Evolutionary conservation across 2,113 vertebrate genomes (phyloP), one percentile per base, ranked within the genome.

Genomic region (Strix aluco): DNA sequence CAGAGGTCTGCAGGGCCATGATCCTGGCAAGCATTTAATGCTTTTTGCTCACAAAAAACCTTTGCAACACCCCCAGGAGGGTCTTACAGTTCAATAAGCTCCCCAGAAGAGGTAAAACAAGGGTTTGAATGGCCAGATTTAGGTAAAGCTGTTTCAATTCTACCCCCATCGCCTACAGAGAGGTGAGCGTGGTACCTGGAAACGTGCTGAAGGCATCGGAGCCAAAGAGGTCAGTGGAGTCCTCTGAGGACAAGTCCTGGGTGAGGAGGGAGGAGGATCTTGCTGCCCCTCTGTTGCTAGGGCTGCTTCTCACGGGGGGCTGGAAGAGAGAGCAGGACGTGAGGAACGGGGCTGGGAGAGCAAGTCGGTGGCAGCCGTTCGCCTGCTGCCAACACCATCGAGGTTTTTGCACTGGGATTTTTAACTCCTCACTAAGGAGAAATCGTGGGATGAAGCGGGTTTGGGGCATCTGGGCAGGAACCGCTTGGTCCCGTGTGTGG

Each of bases 221-320:
- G 82, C 97, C 88, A 21, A 98, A 99, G 73, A 98, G 98, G 88
- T 99, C 98, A 0, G 97, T 98, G 17, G 99, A 99, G 83, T 98
- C 98, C 59, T 99, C 98, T 0, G 98, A 99, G 1, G 97, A 96
- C 75, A 96, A 70, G 86, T 96, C 96, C 88, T 96, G 88, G 22
- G 98, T 98, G 83, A 98, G 97, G 34, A 98, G 61, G 3, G 98
- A 99, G 29, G 98, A 98, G 8, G 98, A 97, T 62, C 97, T 97
- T 1, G 96, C 96, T 22, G 97, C 97, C 13, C 94, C 97, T 34
- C 95, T 98, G 15, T 83, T 98, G 79, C 93, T 61, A 6, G 97
- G 42, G 44, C 51, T 69, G 15, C 73, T 92, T 7, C 99, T 98
- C 32, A 99, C 83, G 0, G 99, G 99, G 84, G 99, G 99, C 99